phyloP scores from a whole-genome alignment of 2,888 invertebrate genomes.

The Drosophila anomalata region DNA sequence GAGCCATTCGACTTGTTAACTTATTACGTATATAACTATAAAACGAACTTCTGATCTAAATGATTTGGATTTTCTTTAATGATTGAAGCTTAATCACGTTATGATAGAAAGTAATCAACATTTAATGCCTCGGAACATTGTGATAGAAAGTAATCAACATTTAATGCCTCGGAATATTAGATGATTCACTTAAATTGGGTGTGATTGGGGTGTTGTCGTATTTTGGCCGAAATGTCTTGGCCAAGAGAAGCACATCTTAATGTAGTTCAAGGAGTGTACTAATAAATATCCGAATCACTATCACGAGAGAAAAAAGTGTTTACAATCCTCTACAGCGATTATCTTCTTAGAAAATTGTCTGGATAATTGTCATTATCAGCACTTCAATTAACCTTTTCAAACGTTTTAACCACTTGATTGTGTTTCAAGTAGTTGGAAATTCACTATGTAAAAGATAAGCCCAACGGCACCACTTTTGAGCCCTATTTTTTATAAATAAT shows the following conservation, averaged over 20 bases:
- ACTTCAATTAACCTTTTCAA: not conserved
- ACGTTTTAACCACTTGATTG: not conserved
- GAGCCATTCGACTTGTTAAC: conserved; percentile 31
- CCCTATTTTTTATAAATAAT: not conserved
- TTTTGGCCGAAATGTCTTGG: no score
- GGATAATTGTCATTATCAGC: not conserved
- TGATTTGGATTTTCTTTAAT: not conserved
- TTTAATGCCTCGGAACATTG: not conserved
- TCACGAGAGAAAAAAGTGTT: not conserved
- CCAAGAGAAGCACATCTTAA: no score
- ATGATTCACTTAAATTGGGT: not conserved
- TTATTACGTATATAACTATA: conserved; percentile 34
- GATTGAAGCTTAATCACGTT: not conserved
- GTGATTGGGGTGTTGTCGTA: not conserved
- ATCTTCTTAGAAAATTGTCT: not conserved
- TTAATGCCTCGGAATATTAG: no score
- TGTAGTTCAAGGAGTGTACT: no score
- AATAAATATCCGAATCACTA: no score
- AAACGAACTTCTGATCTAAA: not conserved
- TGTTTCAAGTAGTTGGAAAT: not conserved
- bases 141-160: not conserved
- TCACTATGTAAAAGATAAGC: not conserved
- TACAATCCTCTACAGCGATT: not conserved
- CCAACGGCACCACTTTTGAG: not conserved
- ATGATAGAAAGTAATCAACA: not conserved